Conservation (phyloP, 2,888 invertebrate genomes). For the Sericinus montela region DNA sequence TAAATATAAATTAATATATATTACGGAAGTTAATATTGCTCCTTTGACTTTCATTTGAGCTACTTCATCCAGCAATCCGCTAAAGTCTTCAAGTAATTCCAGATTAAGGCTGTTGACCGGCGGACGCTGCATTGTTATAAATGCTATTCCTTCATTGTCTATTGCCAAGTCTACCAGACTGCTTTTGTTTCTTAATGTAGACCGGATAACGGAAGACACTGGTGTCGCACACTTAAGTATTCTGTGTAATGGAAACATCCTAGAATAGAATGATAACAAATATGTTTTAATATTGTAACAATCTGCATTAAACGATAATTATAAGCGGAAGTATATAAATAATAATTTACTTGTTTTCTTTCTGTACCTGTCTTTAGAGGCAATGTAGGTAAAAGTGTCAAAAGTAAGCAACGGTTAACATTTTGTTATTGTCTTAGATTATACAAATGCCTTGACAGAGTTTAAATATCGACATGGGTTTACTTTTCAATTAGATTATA, state of each 20-base stretch:
- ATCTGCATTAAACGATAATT: too few species aligned
- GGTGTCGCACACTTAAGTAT: not conserved
- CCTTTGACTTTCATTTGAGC: slow-evolving; percentile 81
- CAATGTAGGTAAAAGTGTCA: too few species aligned
- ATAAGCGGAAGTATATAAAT: too few species aligned
- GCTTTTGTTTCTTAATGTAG: not conserved
- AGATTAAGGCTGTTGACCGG: slow-evolving; percentile 87
- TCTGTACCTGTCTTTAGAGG: too few species aligned
- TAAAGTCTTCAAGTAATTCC: slow-evolving; percentile 81
- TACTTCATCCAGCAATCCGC: slow-evolving; percentile 75
- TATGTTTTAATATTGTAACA: too few species aligned
- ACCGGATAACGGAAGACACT: not conserved
- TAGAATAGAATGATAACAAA: not conserved
- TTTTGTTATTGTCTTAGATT: too few species aligned
- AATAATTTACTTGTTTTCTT: too few species aligned
- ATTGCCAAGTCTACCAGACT: slow-evolving; percentile 7
- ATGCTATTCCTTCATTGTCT: slow-evolving; percentile 82
- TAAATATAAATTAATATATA: slow-evolving; percentile 23
- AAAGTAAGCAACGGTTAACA: too few species aligned
- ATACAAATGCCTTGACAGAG: too few species aligned
- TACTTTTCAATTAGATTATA: too few species aligned
- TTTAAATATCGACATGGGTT: too few species aligned
- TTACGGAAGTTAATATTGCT: slow-evolving; percentile 86
- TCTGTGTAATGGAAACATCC: slow-evolving; percentile 6
- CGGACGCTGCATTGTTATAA: slow-evolving; percentile 82